Percentiles rank a stretch among this genome's conserved stretches.
Conservation (phyloP, 92 coral and sea anemone species). For the Bergia puertoricense region DNA sequence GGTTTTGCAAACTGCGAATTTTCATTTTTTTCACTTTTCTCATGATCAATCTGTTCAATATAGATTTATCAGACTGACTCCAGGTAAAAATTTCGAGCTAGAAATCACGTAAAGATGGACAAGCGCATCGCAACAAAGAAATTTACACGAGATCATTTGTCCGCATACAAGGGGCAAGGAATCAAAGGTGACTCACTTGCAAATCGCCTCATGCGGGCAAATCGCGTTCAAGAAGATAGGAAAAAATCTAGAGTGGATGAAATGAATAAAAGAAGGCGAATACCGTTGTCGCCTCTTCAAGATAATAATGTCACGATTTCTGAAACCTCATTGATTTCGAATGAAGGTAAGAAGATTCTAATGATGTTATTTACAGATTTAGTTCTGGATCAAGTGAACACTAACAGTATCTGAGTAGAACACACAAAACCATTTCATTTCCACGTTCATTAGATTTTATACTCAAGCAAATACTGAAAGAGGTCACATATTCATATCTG, state of each 20-base stretch:
- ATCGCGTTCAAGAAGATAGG: conserved; percentile 25
- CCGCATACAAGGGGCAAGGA: conserved; percentile 33
- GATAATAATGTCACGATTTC: background rate
- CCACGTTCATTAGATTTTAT: too few relatives aligned
- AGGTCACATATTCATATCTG: too few relatives aligned
- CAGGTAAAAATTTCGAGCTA: background rate
- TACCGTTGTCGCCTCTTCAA: conserved; percentile 33
- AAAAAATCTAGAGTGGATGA: conserved; percentile 26
- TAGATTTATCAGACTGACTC: background rate
- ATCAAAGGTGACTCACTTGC: conserved; percentile 29
- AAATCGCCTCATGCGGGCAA: conserved; percentile 27
- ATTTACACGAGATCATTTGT: conserved; percentile 1
- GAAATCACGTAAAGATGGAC: conserved; percentile 22
- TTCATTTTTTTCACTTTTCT: background rate
- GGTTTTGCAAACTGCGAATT: background rate
- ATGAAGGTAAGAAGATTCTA: background rate
- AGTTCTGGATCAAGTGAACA: too few relatives aligned
- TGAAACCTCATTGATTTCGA: background rate
- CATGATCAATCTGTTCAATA: background rate
- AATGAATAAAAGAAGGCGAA: conserved; percentile 30
- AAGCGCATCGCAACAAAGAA: conserved; percentile 16
- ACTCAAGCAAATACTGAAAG: too few relatives aligned
- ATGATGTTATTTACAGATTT: too few relatives aligned
- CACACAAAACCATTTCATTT: too few relatives aligned
- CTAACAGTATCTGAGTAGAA: too few relatives aligned